Evolutionary conservation across 2,888 invertebrate genomes (phyloP), one percentile per base, ranked within the genome.

Genomic region (Latrodectus elegans): DNA sequence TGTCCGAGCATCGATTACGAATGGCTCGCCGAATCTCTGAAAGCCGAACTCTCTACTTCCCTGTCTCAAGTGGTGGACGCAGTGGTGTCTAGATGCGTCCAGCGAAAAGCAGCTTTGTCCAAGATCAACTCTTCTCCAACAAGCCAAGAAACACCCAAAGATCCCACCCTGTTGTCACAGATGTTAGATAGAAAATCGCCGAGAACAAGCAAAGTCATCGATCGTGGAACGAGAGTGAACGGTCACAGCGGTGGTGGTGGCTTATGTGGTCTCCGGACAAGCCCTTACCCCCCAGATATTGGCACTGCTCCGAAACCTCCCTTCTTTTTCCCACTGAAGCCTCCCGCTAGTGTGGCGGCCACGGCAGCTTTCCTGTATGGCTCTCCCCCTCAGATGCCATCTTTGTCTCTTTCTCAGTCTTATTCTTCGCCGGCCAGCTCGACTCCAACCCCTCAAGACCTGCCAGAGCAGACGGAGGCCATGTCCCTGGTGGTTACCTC

Each of bases 401-500:
- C 80, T 17, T 74, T 88, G 22, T 75, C 76, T 8, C 68, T 72
- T n/a, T 77, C 87, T 49, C 81, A 80, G 38, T 55, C 89, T 15
- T 75, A 84, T 53, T 74, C 87, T 15, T 85, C 85, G 10, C 79
- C 83, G 1, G 71, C 89, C 82, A 75, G 87, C 85, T 92, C 90
- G 91, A 91, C 89, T 85, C 92, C 90, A 91, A 92, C 90, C 91
- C 88, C 84, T 12, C 76, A 79, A 14, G 70, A 75, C 10, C 64
- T 70, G 12, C 95, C 96, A 68, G 97, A 97, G 92, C 97, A 97
- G 92, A 97, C 97, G 92, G 98, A 98, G 92, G 97, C 98, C 6
- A 94, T 99, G 84, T 97, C 97, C 92, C 94, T 98, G 91, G 98
- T 99, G 87, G 97, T 98, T 90, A 96, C 97, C 73, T 97, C 97